Conservation (phyloP, 2,113 vertebrate species). For the Cinclus mexicanus region DNA sequence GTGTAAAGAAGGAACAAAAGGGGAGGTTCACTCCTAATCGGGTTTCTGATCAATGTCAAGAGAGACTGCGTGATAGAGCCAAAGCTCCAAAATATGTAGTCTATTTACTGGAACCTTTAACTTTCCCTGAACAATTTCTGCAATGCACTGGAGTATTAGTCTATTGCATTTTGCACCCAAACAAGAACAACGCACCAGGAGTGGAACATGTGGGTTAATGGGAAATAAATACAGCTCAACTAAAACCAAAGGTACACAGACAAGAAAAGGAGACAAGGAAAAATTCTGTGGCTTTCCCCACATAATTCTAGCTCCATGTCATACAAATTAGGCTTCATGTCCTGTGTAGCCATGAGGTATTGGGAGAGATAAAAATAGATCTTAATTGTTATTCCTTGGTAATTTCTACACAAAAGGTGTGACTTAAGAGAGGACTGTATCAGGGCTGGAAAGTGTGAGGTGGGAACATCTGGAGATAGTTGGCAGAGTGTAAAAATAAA, state of each 20-base stretch:
- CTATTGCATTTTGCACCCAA: neutral
- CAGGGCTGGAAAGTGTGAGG: neutral
- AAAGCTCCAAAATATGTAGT: neutral
- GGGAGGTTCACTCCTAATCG: neutral
- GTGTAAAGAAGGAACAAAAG: neutral
- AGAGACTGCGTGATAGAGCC: neutral
- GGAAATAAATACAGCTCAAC: neutral
- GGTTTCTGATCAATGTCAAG: neutral
- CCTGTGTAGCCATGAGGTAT: neutral
- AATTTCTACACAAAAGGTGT: neutral
- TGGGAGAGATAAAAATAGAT: neutral
- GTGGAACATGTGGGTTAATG: neutral
- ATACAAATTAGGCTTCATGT: neutral
- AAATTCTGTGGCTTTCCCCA: neutral
- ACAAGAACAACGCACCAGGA: neutral
- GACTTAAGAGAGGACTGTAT: neutral
- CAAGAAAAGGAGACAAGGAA: neutral
- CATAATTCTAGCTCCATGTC: neutral
- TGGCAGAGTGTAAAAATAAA: neutral
- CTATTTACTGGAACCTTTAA: neutral
- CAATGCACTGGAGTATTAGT: neutral
- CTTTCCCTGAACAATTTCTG: neutral
- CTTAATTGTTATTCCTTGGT: neutral
- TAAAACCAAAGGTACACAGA: neutral
- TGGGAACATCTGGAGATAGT: conserved; percentile 32